A percentile compares a stretch with the other conserved stretches of the same genome.
Conservation (phyloP, 2,113 vertebrate genomes). For the Jacana jacana region DNA sequence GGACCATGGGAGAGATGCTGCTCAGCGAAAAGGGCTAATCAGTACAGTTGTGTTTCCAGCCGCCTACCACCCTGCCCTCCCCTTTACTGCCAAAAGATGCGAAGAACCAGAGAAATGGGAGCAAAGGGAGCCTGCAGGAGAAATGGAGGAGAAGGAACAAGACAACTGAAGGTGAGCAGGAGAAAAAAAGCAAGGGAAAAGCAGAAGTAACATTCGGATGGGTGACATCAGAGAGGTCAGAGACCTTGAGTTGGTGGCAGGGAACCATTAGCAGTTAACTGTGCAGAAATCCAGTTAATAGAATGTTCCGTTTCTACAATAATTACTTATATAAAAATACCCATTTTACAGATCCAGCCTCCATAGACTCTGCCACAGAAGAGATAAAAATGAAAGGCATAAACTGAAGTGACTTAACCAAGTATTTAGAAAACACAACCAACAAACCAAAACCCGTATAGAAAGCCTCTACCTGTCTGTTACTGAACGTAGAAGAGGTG, state of each 20-base stretch:
- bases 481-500: neutral
- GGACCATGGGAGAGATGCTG: neutral
- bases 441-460: neutral
- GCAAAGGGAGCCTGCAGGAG: neutral
- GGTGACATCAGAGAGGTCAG: neutral
- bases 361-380: neutral
- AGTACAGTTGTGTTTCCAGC: neutral
- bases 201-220: neutral
- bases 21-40: neutral
- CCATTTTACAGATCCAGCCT: neutral
- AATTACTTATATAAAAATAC: too few relatives aligned
- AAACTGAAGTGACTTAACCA: neutral
- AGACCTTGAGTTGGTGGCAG: neutral
- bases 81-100: neutral
- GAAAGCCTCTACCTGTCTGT: neutral
- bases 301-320: neutral
- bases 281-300: neutral
- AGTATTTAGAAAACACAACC: neutral
- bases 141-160: neutral
- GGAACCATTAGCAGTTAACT: neutral
- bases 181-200: neutral
- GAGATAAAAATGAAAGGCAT: neutral
- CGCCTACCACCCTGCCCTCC: neutral
- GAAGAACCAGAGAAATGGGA: neutral
- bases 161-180: neutral